Evolutionary conservation across 1,140 invertebrate species (phyloP).

Genomic region (Drosophila elegans): DNA sequence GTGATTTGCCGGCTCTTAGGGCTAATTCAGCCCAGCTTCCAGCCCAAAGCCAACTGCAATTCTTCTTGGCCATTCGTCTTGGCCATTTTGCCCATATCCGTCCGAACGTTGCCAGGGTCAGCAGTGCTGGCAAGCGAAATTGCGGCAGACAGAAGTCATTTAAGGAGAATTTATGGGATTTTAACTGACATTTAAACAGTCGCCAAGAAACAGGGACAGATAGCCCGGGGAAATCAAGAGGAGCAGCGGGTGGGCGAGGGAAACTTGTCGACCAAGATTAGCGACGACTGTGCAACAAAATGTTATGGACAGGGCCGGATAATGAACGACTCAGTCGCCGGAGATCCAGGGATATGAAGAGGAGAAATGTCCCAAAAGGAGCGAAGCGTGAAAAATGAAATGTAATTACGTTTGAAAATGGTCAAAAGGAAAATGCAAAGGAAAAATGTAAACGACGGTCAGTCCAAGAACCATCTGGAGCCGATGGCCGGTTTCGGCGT

Average conservation of each 20-base stretch:
- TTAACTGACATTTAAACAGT: constrained; percentile 83
- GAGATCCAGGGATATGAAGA: not conserved
- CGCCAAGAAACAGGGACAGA: constrained; percentile 39
- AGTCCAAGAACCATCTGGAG: constrained; percentile 27
- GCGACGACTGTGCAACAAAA: constrained; percentile 78
- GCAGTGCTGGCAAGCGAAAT: constrained; percentile 58
- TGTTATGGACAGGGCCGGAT: constrained; percentile 77
- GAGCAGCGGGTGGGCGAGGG: not conserved
- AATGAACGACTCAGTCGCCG: constrained; percentile 57
- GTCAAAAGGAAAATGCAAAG: constrained; percentile 42
- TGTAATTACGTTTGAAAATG: constrained; percentile 78
- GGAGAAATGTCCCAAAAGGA: constrained; percentile 17
- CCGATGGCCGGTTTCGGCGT: constrained; percentile 37
- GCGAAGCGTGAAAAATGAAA: constrained; percentile 74
- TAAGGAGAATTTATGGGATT: constrained; percentile 83
- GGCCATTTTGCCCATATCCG: constrained; percentile 52
- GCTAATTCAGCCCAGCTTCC: constrained; percentile 45
- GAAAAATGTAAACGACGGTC: constrained; percentile 34
- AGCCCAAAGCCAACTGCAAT: constrained; percentile 45
- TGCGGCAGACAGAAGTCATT: constrained; percentile 83
- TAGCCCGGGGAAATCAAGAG: not conserved
- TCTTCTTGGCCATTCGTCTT: constrained; percentile 58
- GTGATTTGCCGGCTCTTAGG: constrained; percentile 28
- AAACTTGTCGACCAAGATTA: constrained; percentile 78
- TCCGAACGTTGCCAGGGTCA: constrained; percentile 46